Evolutionary conservation across 1,140 invertebrate genomes (phyloP).

Genomic region (Drosophila nigrodunni): DNA sequence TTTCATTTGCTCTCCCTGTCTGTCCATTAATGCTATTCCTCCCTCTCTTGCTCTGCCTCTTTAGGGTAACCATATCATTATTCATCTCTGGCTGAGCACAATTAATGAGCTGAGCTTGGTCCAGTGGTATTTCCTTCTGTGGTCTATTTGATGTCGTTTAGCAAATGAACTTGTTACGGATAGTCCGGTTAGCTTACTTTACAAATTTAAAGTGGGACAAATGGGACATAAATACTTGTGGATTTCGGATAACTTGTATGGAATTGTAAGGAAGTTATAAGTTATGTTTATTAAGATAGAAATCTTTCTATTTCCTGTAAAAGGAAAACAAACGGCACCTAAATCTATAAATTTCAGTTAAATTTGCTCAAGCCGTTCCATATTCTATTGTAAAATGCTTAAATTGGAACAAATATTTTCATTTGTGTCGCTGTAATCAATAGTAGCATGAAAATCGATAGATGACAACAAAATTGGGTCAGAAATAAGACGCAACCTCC

Average conservation of each 20-base stretch:
- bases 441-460: constrained; percentile 36
- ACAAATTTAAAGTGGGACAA: constrained; percentile 23
- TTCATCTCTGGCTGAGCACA: constrained; percentile 64
- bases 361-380: not conserved
- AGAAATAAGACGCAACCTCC: constrained; percentile 5
- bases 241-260: constrained; percentile 4
- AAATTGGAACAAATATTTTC: constrained; percentile 15
- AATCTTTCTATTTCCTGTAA: not conserved
- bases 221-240: constrained; percentile 11
- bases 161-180: constrained; percentile 39
- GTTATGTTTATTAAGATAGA: not conserved
- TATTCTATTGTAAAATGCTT: not conserved
- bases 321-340: not conserved
- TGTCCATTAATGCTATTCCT: no score
- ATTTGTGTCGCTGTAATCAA: constrained; percentile 21
- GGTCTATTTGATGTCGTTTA: constrained; percentile 46
- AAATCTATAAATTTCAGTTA: constrained; percentile 9
- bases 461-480: constrained; percentile 21
- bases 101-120: constrained; percentile 55
- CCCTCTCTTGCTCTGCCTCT: not conserved
- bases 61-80: constrained; percentile 51
- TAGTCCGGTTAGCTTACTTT: constrained; percentile 28
- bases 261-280: not conserved
- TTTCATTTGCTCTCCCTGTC: not conserved
- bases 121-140: constrained; percentile 4